A percentile compares a stretch with the other conserved stretches of the same genome.
These are phyloP conservation scores for Netelia virgata DNA, from an alignment of 2,888 invertebrate species.

Conservation along the genomic window DNA sequence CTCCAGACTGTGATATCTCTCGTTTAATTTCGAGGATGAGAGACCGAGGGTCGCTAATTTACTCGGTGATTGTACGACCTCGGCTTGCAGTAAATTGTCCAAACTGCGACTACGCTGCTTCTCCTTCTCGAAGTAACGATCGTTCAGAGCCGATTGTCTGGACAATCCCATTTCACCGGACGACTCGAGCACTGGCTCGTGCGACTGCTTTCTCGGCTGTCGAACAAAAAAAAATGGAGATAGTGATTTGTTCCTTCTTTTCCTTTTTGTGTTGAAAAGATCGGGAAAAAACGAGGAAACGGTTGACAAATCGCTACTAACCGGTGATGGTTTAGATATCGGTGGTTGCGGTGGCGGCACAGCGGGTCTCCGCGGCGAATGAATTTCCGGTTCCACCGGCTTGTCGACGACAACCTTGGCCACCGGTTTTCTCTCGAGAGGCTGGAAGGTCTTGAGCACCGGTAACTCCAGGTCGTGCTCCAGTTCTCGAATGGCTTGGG, in stretches of 20 bases:
- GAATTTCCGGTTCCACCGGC: slow-evolving; percentile 83
- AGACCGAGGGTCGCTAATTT: slow-evolving; percentile 91
- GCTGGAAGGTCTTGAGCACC: slow-evolving; percentile 84
- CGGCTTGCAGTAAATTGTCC: slow-evolving; percentile 91
- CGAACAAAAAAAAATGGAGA: slow-evolving; percentile 44
- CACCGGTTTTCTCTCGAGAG: slow-evolving; percentile 82
- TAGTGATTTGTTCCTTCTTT: slow-evolving; percentile 15
- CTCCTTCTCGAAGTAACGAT: slow-evolving; percentile 94
- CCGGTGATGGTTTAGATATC: slow-evolving; percentile 81
- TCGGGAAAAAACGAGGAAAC: slow-evolving; percentile 1
- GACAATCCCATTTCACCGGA: slow-evolving; percentile 87
- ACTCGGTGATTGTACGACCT: slow-evolving; percentile 86
- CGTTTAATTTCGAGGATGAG: slow-evolving; percentile 94
- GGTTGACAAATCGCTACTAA: slow-evolving; percentile 71
- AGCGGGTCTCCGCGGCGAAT: slow-evolving; percentile 83
- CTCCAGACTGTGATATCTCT: slow-evolving; percentile 95
- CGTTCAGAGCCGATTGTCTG: slow-evolving; percentile 93
- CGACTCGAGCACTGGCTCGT: slow-evolving; percentile 87
- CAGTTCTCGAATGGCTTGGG: slow-evolving; percentile 82
- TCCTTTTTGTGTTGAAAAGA: slow-evolving; percentile 8
- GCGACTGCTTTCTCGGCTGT: slow-evolving; percentile 89
- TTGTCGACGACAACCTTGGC: slow-evolving; percentile 81
- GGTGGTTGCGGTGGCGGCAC: slow-evolving; percentile 84
- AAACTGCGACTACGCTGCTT: slow-evolving; percentile 93
- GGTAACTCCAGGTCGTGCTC: slow-evolving; percentile 83